Evolutionary conservation across 1,140 invertebrate genomes (phyloP), one percentile per base, ranked within the genome.

Genomic region (Dendroctonus valens): DNA sequence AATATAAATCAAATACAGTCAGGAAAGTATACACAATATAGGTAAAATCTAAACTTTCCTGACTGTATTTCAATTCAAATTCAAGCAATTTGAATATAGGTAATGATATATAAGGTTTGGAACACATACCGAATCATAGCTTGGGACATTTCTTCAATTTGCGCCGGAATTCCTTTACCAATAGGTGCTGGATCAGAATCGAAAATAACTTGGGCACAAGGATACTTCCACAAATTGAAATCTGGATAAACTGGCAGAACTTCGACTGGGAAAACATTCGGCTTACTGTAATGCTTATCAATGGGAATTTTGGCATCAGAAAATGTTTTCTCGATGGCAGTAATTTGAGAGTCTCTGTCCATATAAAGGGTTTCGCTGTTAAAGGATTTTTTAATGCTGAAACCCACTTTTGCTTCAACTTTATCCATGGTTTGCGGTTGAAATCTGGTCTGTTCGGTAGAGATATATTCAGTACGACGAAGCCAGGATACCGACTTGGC

Each of bases 291-390:
- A 81, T 99, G 97, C 74, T 94, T 92, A 70, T 90, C 90, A 72
- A 98, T 91, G 6, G 88, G 80, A 69, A 84, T 87, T 75, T 93
- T 93, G 50, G 93, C 90, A 76, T 97, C 95, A 70, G 92, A 89
- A 83, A 99, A 99, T 9, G 97, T 99, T 79, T 97, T 97, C 72
- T 99, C 94, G 74, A 99, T 99, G 59, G 96, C 95, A 78, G 90
- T 90, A 73, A 99, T 96, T 83, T 99, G 97, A 79, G 93, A 95
- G 40, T 98, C 96, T 65, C 94, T 85, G 79, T 99, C 97, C 89
- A 97, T 93, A 75, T 98, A 99, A 9, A 98, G 79, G 51, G 93
- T 93, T 78, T 98, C 95, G 78, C 96, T 95, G 78, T 93, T 94
- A 69, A 97, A 87, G 74, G 88, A 93, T 76, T 97, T 97, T 75